Evolutionary conservation across 2,888 invertebrate species (phyloP).

Genomic region (Caenorhabditis uteleia): DNA sequence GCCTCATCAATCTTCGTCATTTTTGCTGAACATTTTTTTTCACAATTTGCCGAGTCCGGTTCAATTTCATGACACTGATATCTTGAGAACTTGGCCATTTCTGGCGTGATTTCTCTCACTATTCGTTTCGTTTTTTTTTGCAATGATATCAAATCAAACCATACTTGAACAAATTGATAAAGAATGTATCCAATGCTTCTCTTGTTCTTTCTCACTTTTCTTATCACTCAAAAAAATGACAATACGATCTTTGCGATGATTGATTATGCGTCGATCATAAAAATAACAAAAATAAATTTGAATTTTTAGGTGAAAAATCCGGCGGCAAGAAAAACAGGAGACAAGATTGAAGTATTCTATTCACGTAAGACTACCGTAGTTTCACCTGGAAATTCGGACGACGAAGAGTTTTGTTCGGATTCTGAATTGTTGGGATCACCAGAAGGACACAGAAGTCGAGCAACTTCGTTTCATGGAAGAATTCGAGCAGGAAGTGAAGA

Average conservation of each 20-base stretch:
- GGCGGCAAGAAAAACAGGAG: slow-evolving; percentile 47
- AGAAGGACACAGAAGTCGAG: slow-evolving; percentile 22
- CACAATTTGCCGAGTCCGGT: too few species aligned
- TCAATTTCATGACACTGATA: too few species aligned
- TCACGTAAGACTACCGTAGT: slow-evolving; percentile 52
- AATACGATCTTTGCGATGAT: slow-evolving; percentile 14
- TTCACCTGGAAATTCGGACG: slow-evolving; percentile 58
- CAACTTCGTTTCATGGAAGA: slow-evolving; percentile 32
- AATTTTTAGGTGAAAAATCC: slow-evolving; percentile 47
- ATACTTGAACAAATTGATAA: background rate
- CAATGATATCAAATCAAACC: background rate
- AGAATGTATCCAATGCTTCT: slow-evolving; percentile 2
- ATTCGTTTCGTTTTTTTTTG: slow-evolving; percentile 5
- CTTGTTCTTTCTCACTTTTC: background rate
- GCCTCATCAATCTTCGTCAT: too few species aligned
- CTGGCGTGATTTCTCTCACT: background rate
- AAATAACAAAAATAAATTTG: background rate
- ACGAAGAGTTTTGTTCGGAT: slow-evolving; percentile 54
- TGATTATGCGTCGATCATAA: slow-evolving; percentile 13
- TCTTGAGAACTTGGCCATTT: too few species aligned
- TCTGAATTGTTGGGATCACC: slow-evolving; percentile 37
- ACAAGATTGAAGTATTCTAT: slow-evolving; percentile 49
- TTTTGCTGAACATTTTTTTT: too few species aligned
- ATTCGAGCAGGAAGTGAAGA: slow-evolving; percentile 39
- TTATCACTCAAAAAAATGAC: background rate